Evolutionary conservation across 53 echinoderm and acorn worm genomes (phyloP), one percentile per base, ranked within the genome.

Genomic region (Paracentrotus lividus): DNA sequence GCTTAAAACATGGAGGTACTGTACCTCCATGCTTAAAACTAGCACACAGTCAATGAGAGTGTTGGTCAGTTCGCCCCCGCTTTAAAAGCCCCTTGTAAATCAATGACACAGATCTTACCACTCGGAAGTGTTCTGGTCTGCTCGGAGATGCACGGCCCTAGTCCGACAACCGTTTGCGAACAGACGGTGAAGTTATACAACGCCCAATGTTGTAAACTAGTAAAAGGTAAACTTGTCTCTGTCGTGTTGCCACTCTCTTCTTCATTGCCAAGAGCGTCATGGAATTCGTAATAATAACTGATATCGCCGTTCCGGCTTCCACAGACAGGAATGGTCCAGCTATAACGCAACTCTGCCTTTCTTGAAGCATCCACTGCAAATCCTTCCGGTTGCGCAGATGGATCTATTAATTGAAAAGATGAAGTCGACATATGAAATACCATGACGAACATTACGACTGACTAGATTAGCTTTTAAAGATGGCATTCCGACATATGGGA

Each of bases 121-220:
- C 85, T 85, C 10, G 85, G 85, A 4, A 49, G 85, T 14, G 85
- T 85, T 49, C 85, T 13, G 49, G 51, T 52, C 20, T 85, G 85
- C 16, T 51, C 26, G 24, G 23, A 51, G 85, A 27, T 32, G 10
- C 85, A 85, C 26, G 85, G 85, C n/a, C 85, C 85, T 44, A 10
- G 27, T 85, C 85, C 85, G n/a, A 52, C 85, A 8, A 2, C 14
- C 27, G 85, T 85, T 12, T 16, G 27, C 10, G 85, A 10, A 85
- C 85, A 85, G 51, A 85, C 85, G 9, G 47, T 26, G 16, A 85
- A 85, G 38, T 72, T 32, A 9, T 72, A 72, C 36, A 10, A 14
- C 72, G 40, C 21, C 36, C 40, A 40, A 72, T 72, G 40, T 72
- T 40, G 0, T 72, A 72, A 40, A 40, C 21, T 40, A 7, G 36